These are phyloP conservation scores for Emydoidea blandingii DNA, from an alignment of 2,797 vertebrate genomes.

Conservation along the genomic window DNA sequence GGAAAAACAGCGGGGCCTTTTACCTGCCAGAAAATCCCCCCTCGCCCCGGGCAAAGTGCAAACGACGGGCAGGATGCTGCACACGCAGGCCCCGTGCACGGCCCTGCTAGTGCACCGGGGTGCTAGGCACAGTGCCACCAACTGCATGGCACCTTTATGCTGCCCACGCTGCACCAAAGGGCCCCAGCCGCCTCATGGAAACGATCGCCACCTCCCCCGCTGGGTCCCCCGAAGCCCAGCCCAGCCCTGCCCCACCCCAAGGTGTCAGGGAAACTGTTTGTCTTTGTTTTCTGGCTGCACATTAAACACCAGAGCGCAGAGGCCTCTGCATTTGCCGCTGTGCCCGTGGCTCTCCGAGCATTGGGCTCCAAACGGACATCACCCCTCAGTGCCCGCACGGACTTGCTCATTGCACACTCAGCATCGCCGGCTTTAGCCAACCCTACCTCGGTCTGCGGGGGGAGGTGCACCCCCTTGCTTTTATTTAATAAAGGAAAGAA, in stretches of 20 bases:
- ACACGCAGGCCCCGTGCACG: not conserved
- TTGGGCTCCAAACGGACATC: too few relatives aligned
- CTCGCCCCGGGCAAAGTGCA: not conserved
- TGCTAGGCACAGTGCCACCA: not conserved
- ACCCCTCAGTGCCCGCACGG: accelerated
- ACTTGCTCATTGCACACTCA: not conserved
- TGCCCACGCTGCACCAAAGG: not conserved
- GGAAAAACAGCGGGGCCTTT: not conserved
- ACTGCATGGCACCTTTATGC: not conserved
- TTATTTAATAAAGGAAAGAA: not conserved
- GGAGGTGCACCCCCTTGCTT: accelerated
- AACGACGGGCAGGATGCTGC: not conserved
- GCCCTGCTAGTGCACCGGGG: not conserved
- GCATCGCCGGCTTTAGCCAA: not conserved
- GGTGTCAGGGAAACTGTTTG: accelerated
- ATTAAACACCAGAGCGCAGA: not conserved
- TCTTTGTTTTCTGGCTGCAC: not conserved
- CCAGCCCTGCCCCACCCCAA: accelerated
- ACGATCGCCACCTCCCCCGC: accelerated
- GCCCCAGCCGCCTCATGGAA: not conserved
- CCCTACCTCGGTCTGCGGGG: not conserved
- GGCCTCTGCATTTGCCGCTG: not conserved
- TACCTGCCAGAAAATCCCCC: not conserved
- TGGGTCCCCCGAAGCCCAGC: not conserved
- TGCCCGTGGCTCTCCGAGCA: not conserved